Conservation (phyloP, 2,888 invertebrate genomes). For the Tethea ocularis region DNA sequence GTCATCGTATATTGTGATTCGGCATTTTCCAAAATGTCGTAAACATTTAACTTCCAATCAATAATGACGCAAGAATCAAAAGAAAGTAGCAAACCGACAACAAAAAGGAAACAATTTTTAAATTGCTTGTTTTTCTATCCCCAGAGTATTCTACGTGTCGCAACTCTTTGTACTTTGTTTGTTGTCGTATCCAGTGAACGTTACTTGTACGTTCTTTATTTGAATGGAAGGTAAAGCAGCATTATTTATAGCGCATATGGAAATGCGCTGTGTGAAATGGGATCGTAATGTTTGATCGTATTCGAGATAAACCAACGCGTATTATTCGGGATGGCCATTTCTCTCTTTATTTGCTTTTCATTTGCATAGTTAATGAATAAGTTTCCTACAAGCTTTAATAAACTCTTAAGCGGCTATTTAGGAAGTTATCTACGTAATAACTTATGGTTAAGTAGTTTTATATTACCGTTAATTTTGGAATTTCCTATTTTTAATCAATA, state of each 20-base stretch:
- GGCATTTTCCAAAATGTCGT: not conserved
- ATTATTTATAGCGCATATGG: constrained; percentile 69
- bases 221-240: constrained; percentile 55
- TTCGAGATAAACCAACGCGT: constrained; percentile 60
- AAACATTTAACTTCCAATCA: not conserved
- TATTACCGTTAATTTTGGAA: too few species aligned
- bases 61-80: not conserved
- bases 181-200: constrained; percentile 31
- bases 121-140: not conserved
- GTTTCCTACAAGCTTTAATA: constrained; percentile 51
- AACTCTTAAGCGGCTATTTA: constrained; percentile 36
- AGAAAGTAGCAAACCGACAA: not conserved
- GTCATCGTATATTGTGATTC: too few species aligned
- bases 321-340: constrained; percentile 56
- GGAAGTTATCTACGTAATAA: constrained; percentile 22
- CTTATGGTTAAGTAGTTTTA: too few species aligned
- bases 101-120: not conserved
- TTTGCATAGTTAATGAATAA: constrained; percentile 69
- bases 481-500: too few species aligned
- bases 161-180: not conserved
- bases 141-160: not conserved
- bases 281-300: constrained; percentile 72
- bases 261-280: constrained; percentile 65
- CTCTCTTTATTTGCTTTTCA: constrained; percentile 70
- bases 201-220: constrained; percentile 40